Evolutionary conservation across 2,888 invertebrate species (phyloP).

Genomic region (Cyclophora albipunctata): DNA sequence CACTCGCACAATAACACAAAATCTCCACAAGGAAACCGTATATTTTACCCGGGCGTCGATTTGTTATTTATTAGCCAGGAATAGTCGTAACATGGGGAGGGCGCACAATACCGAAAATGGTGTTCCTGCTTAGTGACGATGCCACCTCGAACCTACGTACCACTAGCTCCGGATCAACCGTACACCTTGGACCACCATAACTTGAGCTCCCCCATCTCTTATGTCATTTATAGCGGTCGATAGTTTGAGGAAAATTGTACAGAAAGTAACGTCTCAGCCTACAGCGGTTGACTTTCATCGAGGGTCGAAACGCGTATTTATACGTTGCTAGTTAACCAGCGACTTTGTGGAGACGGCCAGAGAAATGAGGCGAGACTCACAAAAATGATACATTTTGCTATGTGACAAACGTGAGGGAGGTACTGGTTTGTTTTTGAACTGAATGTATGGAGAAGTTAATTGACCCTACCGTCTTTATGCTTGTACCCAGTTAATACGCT

Average conservation of each 20-base stretch:
- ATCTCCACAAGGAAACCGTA: constrained; percentile 61
- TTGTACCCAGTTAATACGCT: too few species aligned
- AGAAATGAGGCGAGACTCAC: constrained; percentile 59
- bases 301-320: constrained; percentile 55
- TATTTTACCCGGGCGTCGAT: constrained; percentile 71
- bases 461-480: too few species aligned
- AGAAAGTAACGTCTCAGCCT: constrained; percentile 41
- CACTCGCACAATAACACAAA: constrained; percentile 44
- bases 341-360: constrained; percentile 54
- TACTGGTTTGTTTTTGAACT: constrained; percentile 29
- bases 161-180: constrained; percentile 46
- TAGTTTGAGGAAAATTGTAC: constrained; percentile 31
- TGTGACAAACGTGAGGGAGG: constrained; percentile 45
- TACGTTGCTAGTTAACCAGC: constrained; percentile 55
- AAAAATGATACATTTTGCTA: constrained; percentile 55
- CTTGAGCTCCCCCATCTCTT: constrained; percentile 46
- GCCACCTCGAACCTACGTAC: constrained; percentile 56
- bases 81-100: constrained; percentile 68
- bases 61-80: constrained; percentile 73
- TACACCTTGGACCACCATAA: constrained; percentile 34
- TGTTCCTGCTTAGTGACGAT: constrained; percentile 67
- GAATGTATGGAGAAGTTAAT: constrained; percentile 1
- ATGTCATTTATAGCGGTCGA: constrained; percentile 26
- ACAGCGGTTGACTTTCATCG: constrained; percentile 39
- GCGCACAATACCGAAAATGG: constrained; percentile 66